These are phyloP conservation scores for Pomatorhinus ruficollis DNA, from an alignment of 2,113 vertebrate species.

Conservation along the genomic window DNA sequence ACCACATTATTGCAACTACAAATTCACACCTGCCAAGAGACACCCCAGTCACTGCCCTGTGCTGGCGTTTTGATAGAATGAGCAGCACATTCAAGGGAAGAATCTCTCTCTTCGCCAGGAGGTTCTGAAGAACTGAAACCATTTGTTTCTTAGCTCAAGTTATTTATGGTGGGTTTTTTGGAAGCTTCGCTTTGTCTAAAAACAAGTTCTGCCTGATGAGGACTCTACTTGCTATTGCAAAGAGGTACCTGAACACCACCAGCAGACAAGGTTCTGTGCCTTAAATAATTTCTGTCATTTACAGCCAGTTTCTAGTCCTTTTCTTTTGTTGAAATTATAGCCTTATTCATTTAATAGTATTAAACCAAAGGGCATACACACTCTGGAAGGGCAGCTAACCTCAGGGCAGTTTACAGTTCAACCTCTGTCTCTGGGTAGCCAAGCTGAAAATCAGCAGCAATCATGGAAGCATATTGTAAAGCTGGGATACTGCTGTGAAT, in stretches of 20 bases:
- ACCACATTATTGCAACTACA: rapidly evolving
- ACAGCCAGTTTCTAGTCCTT: neutral
- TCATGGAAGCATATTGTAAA: neutral
- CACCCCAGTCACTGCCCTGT: neutral
- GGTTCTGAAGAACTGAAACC: neutral
- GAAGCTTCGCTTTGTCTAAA: neutral
- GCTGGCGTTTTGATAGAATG: neutral
- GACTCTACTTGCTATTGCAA: neutral
- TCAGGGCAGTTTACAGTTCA: conserved; percentile 37
- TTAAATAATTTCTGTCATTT: neutral
- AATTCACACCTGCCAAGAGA: neutral
- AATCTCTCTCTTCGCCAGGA: neutral
- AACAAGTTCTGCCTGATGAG: neutral
- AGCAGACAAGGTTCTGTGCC: neutral
- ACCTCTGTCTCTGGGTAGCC: conserved; percentile 6
- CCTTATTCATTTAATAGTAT: neutral
- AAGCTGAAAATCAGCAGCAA: conserved; percentile 18
- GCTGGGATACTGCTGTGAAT: neutral
- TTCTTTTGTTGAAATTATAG: conserved; percentile 1
- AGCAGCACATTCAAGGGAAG: neutral
- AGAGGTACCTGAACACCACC: neutral
- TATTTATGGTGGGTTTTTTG: neutral
- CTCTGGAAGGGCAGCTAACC: neutral
- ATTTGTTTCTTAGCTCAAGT: neutral
- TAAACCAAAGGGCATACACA: neutral